Conservation (phyloP, 1,140 invertebrate genomes). For the Drosophila gunungcola region DNA sequence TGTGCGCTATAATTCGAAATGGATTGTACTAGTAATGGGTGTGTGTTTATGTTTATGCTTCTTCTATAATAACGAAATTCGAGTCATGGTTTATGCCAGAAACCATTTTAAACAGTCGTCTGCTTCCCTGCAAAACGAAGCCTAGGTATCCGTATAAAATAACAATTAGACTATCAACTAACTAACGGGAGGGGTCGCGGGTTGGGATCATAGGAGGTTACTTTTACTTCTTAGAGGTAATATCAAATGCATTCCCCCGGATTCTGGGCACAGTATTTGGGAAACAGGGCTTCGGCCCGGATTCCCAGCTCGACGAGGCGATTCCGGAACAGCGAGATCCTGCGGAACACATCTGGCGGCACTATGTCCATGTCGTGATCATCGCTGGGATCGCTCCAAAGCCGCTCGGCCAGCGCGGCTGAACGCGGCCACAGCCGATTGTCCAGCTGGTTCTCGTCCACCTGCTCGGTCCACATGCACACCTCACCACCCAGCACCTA, state of each 20-base stretch:
- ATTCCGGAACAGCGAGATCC: constrained; percentile 85
- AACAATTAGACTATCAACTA: constrained; percentile 79
- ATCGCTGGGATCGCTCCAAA: constrained; percentile 84
- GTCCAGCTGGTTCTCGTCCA: constrained; percentile 87
- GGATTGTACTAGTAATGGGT: constrained; percentile 56
- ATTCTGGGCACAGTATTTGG: constrained; percentile 90
- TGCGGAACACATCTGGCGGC: constrained; percentile 76
- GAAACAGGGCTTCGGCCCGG: constrained; percentile 89
- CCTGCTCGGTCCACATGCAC: constrained; percentile 90
- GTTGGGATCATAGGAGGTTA: constrained; percentile 7
- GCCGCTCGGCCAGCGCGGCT: constrained; percentile 88
- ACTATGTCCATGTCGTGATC: constrained; percentile 77
- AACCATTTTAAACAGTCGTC: constrained; percentile 63
- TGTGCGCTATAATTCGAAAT: constrained; percentile 57
- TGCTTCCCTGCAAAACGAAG: constrained; percentile 34
- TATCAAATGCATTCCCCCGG: constrained; percentile 85
- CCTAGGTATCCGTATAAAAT: constrained; percentile 65
- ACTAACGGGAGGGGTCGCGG: constrained; percentile 56
- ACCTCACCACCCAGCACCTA: constrained; percentile 88
- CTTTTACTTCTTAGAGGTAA: constrained; percentile 67
- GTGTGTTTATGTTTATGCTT: constrained; percentile 7
- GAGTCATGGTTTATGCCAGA: constrained; percentile 55
- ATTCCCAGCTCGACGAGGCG: constrained; percentile 87
- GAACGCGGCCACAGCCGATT: constrained; percentile 90
- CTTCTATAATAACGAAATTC: constrained; percentile 57